phyloP scores from a whole-genome alignment of 2,797 vertebrate genomes.

The Takifugu ocellatus region DNA sequence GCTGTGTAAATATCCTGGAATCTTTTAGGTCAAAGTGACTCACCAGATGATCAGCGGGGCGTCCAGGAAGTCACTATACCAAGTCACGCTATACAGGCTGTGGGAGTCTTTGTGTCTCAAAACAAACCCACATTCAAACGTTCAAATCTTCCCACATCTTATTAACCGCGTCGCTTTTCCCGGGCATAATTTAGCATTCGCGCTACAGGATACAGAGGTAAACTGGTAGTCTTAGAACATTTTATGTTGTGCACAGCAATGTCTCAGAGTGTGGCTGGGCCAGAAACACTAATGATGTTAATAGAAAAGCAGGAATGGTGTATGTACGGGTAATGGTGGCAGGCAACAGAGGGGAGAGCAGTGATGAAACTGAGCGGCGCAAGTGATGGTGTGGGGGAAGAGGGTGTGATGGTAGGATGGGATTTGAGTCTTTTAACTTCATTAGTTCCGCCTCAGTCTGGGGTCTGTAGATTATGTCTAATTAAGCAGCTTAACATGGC shows the following conservation, averaged over 20 bases:
- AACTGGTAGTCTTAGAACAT: neutral
- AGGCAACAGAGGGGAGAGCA: constrained; percentile 27
- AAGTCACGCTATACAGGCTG: neutral
- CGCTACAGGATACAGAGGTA: neutral
- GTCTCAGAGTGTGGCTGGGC: neutral
- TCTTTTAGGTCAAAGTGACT: neutral
- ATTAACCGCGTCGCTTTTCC: neutral
- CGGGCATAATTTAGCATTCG: too few species aligned
- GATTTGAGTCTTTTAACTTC: constrained; percentile 81
- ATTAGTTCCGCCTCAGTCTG: constrained; percentile 80
- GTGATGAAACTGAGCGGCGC: constrained; percentile 36
- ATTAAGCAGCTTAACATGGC: constrained; percentile 82
- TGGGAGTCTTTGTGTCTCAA: neutral
- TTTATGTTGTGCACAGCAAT: too few species aligned
- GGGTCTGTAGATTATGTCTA: constrained; percentile 82
- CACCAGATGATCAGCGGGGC: neutral
- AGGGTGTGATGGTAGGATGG: constrained; percentile 71
- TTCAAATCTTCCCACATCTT: neutral
- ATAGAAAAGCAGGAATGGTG: constrained; percentile 26
- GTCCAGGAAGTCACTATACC: neutral
- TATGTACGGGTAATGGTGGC: constrained; percentile 19
- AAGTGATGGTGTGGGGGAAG: constrained; percentile 47
- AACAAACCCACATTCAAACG: neutral
- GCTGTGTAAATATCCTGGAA: neutral
- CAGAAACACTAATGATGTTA: constrained; percentile 14